phyloP scores from a whole-genome alignment of 2,888 invertebrate species.

The Cephus pygmeus region DNA sequence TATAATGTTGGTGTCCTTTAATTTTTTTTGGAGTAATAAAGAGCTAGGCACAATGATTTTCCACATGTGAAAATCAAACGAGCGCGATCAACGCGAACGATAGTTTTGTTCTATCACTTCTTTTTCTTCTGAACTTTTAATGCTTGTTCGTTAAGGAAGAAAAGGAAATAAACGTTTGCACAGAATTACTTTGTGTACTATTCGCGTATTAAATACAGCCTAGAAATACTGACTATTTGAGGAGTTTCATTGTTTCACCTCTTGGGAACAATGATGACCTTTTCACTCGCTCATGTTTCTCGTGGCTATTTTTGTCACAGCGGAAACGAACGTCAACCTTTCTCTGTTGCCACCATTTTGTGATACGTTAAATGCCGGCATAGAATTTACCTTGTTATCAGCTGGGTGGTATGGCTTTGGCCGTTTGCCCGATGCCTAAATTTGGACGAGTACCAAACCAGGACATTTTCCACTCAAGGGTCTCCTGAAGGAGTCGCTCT shows the following conservation, averaged over 20 bases:
- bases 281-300: neutral
- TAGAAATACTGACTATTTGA: neutral
- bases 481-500: slow-evolving; percentile 84
- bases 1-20: neutral
- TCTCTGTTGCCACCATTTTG: neutral
- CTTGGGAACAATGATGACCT: neutral
- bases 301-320: neutral
- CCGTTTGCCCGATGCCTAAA: slow-evolving; percentile 68
- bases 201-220: neutral
- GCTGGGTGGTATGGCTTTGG: slow-evolving; percentile 71
- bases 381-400: slow-evolving; percentile 64
- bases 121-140: neutral
- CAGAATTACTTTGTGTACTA: neutral
- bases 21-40: neutral
- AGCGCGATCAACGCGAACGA: neutral
- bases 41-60: neutral
- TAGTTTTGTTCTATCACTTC: neutral
- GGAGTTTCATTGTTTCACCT: neutral
- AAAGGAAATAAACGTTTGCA: neutral
- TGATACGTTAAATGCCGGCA: neutral
- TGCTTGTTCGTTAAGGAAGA: neutral
- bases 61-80: neutral
- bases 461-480: slow-evolving; percentile 80
- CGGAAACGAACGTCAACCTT: neutral
- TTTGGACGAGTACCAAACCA: slow-evolving; percentile 77